Percentiles rank a stretch among this genome's conserved stretches.
Conservation (phyloP, 2,888 invertebrate genomes). For the Phrixothrix hirtus region DNA sequence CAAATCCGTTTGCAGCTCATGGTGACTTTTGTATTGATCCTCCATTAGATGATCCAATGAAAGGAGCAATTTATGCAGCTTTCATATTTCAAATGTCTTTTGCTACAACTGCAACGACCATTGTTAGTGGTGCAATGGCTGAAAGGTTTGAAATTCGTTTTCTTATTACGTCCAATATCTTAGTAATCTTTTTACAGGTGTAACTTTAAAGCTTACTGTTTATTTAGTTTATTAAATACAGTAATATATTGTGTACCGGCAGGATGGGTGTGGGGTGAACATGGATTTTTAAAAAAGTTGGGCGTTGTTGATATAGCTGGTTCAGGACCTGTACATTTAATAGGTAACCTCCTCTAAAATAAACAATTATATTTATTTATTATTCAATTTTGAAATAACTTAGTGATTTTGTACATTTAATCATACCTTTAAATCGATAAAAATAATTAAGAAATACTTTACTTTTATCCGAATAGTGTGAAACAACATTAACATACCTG, state of each 20-base stretch:
- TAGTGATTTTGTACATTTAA: too few species aligned
- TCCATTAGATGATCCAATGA: slow-evolving; percentile 69
- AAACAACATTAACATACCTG: too few species aligned
- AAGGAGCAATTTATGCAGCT: slow-evolving; percentile 85
- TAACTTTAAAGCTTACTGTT: slow-evolving; percentile 87
- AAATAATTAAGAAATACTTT: too few species aligned
- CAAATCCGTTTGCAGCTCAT: slow-evolving; percentile 80
- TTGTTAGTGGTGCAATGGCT: slow-evolving; percentile 93
- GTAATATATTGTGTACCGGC: slow-evolving; percentile 90
- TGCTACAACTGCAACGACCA: slow-evolving; percentile 88
- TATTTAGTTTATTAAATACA: slow-evolving; percentile 88
- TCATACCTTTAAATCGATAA: too few species aligned
- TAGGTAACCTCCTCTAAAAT: slow-evolving; percentile 59
- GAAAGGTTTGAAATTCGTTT: slow-evolving; percentile 73
- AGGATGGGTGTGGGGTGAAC: slow-evolving; percentile 90
- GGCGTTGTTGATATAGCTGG: slow-evolving; percentile 94
- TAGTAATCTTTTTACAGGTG: slow-evolving; percentile 64
- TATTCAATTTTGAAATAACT: too few species aligned
- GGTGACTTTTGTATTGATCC: slow-evolving; percentile 86
- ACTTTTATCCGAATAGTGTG: too few species aligned
- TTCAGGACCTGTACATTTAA: slow-evolving; percentile 87
- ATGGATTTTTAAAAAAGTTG: slow-evolving; percentile 80
- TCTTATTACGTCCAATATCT: too few species aligned
- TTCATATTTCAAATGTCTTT: slow-evolving; percentile 90
- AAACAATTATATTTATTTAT: too few species aligned